Evolutionary conservation across 2,888 invertebrate genomes (phyloP).

Genomic region (Ethmia dodecea): DNA sequence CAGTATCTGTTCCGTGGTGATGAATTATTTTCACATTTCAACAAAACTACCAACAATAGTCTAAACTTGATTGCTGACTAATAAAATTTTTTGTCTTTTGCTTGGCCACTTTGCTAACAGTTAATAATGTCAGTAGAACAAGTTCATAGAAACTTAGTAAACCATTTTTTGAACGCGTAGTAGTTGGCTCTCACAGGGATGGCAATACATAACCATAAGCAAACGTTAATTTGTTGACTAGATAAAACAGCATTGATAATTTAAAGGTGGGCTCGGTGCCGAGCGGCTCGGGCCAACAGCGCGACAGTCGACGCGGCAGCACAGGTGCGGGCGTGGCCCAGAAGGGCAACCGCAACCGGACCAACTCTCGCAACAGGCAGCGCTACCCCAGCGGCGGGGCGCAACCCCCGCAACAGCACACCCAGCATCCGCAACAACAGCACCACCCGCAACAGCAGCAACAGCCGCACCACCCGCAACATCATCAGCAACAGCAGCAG

Average conservation of each 20-base stretch:
- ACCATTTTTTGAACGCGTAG: no score
- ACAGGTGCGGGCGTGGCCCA: conserved; percentile 30
- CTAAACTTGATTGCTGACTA: no score
- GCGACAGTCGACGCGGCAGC: conserved; percentile 55
- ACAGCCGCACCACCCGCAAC: conserved; percentile 31
- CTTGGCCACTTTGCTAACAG: no score
- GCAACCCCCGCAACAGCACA: conserved; percentile 33
- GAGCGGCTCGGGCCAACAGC: conserved; percentile 48
- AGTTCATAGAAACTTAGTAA: no score
- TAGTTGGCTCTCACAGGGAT: no score
- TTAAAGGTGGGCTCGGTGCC: conserved; percentile 46
- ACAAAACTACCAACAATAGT: no score
- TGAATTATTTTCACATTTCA: no score
- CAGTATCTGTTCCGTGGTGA: no score
- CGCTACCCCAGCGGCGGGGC: conserved; percentile 48
- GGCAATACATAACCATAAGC: no score
- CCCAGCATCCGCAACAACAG: conserved; percentile 35
- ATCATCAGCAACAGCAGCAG: conserved; percentile 48
- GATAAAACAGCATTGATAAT: not conserved
- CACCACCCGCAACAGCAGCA: conserved; percentile 31
- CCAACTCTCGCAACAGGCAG: conserved; percentile 45
- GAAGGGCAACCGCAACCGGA: conserved; percentile 36
- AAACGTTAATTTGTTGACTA: no score
- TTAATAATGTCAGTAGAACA: no score
- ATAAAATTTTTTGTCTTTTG: no score